Percentiles rank a stretch among this genome's conserved stretches.
These are phyloP conservation scores for Chaenocephalus aceratus DNA, from an alignment of 2,113 vertebrate species.

Conservation along the genomic window DNA sequence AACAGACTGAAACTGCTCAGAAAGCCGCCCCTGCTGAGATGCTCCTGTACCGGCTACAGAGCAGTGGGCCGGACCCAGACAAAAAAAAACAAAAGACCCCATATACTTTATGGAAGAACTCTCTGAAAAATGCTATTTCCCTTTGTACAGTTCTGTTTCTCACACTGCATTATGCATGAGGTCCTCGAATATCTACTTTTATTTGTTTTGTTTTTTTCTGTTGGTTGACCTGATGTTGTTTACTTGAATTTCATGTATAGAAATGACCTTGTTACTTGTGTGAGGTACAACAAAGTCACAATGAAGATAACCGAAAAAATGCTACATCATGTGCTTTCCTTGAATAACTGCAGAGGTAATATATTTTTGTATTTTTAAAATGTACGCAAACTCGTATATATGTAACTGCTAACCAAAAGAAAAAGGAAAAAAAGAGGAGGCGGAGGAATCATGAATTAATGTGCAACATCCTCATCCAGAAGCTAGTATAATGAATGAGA, in stretches of 20 bases:
- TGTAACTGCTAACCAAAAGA: slow-evolving; percentile 72
- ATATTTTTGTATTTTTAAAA: slow-evolving; percentile 85
- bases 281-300: slow-evolving; percentile 79
- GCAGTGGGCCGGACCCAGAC: slow-evolving; percentile 84
- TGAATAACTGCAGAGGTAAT: slow-evolving; percentile 84
- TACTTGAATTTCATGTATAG: slow-evolving; percentile 86
- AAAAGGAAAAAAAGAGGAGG: slow-evolving; percentile 14
- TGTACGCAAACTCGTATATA: slow-evolving; percentile 67
- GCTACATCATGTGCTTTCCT: slow-evolving; percentile 78
- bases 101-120: slow-evolving; percentile 32
- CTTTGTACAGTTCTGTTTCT: slow-evolving; percentile 59
- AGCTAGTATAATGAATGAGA: slow-evolving; percentile 67
- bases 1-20: slow-evolving; percentile 47
- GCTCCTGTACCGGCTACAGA: slow-evolving; percentile 86
- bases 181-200: slow-evolving; percentile 60
- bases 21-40: slow-evolving; percentile 65
- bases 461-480: slow-evolving; percentile 47
- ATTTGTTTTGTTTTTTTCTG: slow-evolving; percentile 1
- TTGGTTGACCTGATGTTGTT: slow-evolving; percentile 77
- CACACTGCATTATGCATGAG: slow-evolving; percentile 75
- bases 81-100: slow-evolving; percentile 68
- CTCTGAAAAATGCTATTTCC: slow-evolving; percentile 54
- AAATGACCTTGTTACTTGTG: slow-evolving; percentile 80
- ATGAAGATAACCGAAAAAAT: slow-evolving; percentile 77
- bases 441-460: slow-evolving; percentile 42